These are phyloP conservation scores for Acleris cristana DNA, from an alignment of 2,888 invertebrate genomes.

Conservation along the genomic window DNA sequence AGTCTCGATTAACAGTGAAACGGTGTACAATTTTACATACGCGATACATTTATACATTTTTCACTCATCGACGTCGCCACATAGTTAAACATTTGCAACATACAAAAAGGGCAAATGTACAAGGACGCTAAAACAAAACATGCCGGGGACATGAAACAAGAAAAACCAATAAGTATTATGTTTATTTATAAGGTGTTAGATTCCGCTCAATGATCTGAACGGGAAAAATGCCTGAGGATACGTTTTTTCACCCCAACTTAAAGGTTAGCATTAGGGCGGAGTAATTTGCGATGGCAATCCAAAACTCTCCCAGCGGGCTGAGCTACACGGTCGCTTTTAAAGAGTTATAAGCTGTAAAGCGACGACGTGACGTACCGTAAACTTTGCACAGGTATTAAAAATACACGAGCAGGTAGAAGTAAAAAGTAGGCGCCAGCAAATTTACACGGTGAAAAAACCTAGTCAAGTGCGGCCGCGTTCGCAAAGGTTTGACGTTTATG, in stretches of 20 bases:
- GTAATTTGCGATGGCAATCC: constrained; percentile 29
- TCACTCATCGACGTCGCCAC: constrained; percentile 13
- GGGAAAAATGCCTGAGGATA: constrained; percentile 18
- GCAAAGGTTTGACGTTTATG: constrained; percentile 7
- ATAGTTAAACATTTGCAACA: not conserved
- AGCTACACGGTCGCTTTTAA: constrained; percentile 26
- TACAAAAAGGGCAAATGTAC: not conserved
- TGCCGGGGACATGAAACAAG: not conserved
- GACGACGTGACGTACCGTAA: constrained; percentile 34
- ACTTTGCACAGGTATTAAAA: constrained; percentile 37
- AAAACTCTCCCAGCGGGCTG: constrained; percentile 30
- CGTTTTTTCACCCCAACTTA: constrained; percentile 17
- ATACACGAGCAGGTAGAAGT: constrained; percentile 34
- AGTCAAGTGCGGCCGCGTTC: constrained; percentile 5
- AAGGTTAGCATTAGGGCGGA: constrained; percentile 24
- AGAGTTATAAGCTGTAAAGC: constrained; percentile 32
- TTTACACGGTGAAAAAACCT: constrained; percentile 33
- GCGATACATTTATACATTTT: constrained; percentile 3
- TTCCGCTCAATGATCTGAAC: constrained; percentile 23
- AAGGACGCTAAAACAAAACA: not conserved
- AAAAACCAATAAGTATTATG: not conserved
- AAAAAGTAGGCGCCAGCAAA: constrained; percentile 26
- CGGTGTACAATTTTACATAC: constrained; percentile 22
- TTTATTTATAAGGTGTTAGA: not conserved
- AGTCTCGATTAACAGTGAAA: constrained; percentile 8